Percentiles rank a stretch among this genome's conserved stretches.
Evolutionary conservation across 1,140 invertebrate genomes (phyloP).

Genomic region (Monomorium pharaonis): DNA sequence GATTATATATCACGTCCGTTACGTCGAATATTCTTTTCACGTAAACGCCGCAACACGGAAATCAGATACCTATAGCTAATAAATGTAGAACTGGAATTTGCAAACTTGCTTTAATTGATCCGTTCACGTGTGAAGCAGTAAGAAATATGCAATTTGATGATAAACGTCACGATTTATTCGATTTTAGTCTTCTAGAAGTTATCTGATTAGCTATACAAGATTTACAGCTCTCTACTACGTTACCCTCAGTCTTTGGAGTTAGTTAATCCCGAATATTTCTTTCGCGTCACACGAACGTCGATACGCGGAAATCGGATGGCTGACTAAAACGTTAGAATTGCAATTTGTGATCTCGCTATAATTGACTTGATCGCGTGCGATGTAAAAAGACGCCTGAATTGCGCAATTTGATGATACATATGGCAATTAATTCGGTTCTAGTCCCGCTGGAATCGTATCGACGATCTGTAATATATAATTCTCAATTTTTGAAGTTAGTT

Average conservation of each 20-base stretch:
- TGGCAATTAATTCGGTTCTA: neutral
- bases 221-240: neutral
- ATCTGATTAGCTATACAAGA: neutral
- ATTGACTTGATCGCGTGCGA: neutral
- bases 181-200: neutral
- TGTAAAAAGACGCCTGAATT: neutral
- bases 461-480: neutral
- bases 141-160: neutral
- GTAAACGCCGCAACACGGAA: neutral
- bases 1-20: constrained; percentile 7
- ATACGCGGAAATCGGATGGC: neutral
- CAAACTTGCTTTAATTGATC: neutral
- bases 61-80: neutral
- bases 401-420: neutral
- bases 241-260: neutral
- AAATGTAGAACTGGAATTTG: neutral
- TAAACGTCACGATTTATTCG: neutral
- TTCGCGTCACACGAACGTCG: neutral
- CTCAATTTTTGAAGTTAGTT: neutral
- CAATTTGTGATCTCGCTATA: neutral
- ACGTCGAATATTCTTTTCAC: neutral
- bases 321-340: neutral
- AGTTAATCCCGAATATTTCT: neutral
- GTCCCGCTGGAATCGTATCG: neutral
- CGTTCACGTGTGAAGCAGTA: neutral